These are phyloP conservation scores for Colletes latitarsis DNA, from an alignment of 1,140 invertebrate genomes.

Conservation along the genomic window DNA sequence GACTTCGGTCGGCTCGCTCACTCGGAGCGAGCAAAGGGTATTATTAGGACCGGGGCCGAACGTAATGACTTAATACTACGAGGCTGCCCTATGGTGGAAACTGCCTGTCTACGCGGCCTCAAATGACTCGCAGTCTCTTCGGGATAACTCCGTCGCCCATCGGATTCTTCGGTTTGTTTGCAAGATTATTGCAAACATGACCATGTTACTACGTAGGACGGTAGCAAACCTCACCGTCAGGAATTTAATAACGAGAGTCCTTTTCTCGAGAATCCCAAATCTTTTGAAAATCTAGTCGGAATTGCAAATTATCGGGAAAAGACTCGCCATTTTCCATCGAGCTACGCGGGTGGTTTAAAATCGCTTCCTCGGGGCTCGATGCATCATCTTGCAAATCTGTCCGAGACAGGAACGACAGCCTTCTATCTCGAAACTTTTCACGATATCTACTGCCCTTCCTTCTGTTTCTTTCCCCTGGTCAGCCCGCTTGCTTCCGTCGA, in stretches of 20 bases:
- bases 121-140: slow-evolving; percentile 48
- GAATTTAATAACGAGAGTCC: slow-evolving; percentile 29
- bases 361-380: slow-evolving; percentile 22
- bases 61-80: slow-evolving; percentile 76
- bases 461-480: neutral
- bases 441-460: neutral
- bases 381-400: slow-evolving; percentile 27
- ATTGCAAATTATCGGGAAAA: neutral
- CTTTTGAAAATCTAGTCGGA: neutral
- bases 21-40: slow-evolving; percentile 66
- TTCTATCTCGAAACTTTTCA: neutral
- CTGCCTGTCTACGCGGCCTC: slow-evolving; percentile 55
- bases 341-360: neutral
- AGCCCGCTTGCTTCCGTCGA: neutral
- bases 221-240: neutral
- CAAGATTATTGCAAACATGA: slow-evolving; percentile 30
- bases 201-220: neutral
- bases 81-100: slow-evolving; percentile 65
- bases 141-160: slow-evolving; percentile 41
- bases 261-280: neutral
- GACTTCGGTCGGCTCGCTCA: slow-evolving; percentile 60
- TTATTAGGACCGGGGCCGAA: slow-evolving; percentile 71
- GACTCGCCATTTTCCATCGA: neutral
- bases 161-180: neutral
- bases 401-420: too few species aligned